phyloP scores from a whole-genome alignment of 2,113 vertebrate genomes.

The Triplophysa siluroides region DNA sequence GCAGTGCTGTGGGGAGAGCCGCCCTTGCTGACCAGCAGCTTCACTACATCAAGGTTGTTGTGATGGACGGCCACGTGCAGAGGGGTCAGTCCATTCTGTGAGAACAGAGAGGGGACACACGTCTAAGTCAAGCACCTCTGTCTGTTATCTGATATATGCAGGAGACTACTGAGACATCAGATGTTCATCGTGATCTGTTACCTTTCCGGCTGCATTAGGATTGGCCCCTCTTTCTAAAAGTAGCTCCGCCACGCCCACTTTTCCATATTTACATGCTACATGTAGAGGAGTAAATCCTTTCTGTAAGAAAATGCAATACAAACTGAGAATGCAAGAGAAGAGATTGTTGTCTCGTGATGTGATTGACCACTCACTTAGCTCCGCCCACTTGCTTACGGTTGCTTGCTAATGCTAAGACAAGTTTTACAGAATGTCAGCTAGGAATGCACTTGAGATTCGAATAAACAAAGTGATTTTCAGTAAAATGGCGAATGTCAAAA shows the following conservation, averaged over 20 bases:
- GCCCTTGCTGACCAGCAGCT: constrained; percentile 89
- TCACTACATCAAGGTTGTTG: constrained; percentile 95
- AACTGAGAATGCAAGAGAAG: constrained; percentile 2
- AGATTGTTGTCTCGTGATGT: not conserved
- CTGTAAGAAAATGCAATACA: constrained; percentile 75
- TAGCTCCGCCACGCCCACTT: constrained; percentile 85
- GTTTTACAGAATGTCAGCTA: too few relatives aligned
- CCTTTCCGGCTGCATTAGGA: constrained; percentile 91
- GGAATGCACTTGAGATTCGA: too few relatives aligned
- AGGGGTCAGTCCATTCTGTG: constrained; percentile 95
- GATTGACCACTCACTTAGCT: not conserved
- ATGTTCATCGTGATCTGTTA: constrained; percentile 61
- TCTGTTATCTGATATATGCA: constrained; percentile 45
- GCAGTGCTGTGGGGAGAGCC: constrained; percentile 90
- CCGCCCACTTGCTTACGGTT: too few relatives aligned
- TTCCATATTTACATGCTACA: constrained; percentile 94
- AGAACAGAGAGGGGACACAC: constrained; percentile 68
- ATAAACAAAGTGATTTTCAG: not conserved
- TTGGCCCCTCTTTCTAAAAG: constrained; percentile 85
- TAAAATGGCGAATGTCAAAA: not conserved
- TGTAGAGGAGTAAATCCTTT: constrained; percentile 99
- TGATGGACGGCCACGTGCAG: constrained; percentile 96
- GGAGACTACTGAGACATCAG: constrained; percentile 51
- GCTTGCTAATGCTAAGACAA: too few relatives aligned
- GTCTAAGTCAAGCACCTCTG: constrained; percentile 36